phyloP scores from a whole-genome alignment of 2,113 vertebrate species.

The Addax nasomaculatus region DNA sequence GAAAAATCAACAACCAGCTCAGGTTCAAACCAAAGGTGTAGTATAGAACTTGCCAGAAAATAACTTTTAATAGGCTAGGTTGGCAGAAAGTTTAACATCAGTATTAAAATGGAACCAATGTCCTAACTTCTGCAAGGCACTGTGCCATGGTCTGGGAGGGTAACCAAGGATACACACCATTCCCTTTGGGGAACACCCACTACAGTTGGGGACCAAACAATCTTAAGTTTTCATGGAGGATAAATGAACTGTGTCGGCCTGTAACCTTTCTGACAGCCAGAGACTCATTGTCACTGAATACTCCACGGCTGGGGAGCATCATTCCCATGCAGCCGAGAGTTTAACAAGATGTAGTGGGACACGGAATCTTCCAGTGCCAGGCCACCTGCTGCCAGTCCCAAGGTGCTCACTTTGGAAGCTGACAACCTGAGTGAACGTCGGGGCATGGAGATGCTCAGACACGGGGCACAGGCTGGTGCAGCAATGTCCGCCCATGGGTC shows the following conservation, averaged over 20 bases:
- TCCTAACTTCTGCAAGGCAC: background rate
- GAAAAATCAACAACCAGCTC: background rate
- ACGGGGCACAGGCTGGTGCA: background rate
- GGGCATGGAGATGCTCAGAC: background rate
- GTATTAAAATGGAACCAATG: background rate
- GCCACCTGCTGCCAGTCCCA: constrained; percentile 18
- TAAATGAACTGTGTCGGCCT: constrained; percentile 58
- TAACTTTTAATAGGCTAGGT: background rate
- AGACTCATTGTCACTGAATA: constrained; percentile 54
- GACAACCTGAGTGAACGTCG: constrained; percentile 42
- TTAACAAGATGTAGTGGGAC: constrained; percentile 43
- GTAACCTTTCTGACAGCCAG: constrained; percentile 32
- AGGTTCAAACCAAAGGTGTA: background rate
- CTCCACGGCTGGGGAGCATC: background rate
- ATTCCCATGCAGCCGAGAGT: constrained; percentile 22
- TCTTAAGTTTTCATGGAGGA: constrained; percentile 59
- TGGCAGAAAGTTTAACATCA: background rate
- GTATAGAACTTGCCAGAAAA: background rate
- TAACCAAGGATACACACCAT: background rate
- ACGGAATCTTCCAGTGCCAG: constrained; percentile 12
- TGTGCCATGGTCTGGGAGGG: background rate
- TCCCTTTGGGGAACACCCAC: background rate
- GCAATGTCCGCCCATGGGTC: background rate
- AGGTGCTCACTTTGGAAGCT: background rate
- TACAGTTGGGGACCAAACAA: background rate